Base-by-base conservation (phyloP, 2,888 invertebrate genomes). In the Caradrina kadenii region DNA sequence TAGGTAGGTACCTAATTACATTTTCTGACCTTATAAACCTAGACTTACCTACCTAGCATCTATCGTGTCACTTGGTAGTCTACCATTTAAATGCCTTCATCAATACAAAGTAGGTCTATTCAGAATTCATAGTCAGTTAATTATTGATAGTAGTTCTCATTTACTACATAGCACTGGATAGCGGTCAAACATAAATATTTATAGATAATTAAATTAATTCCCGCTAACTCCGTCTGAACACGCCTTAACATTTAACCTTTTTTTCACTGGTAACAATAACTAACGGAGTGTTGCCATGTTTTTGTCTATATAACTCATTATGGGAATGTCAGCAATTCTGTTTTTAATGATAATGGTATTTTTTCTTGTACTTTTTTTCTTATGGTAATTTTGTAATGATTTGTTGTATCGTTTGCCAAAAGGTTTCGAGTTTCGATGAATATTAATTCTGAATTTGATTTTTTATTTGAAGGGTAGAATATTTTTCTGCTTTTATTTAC, bases 201-300 rank as follows among this genome's bases (percentile, higher is more conserved):
- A 84, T 82, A 69, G 53, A 21, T 66, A 70, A 69, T 80, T 70
- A 72, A 84, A 80, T 77, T 72, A n/a, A 80, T 60, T 67, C 59
- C 58, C n/a, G 60, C 79, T 82, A 79, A 79, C 82, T 76, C 69
- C 58, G 63, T 83, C 77, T 83, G 82, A 80, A 80, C 81, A 73
- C 79, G 71, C 80, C 79, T 81, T 84, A 78, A 79, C 73, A 52
- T 74, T 70, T 69, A 68, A 73, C 61, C 65, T 78, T 83, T 86
- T 85, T 83, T 75, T 61, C 65, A 74, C 80, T 82, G 79, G 81
- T 76, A 87, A 81, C 81, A 82, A 83, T 88, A 85, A 88, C 81
- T 85, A 81, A 87, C 84, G 68, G 82, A 74, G 85, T 80, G 89
- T 87, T 80, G 81, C 84, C 86, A 81, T 88, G 87, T 89, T 84